A percentile compares a stretch with the other conserved stretches of the same genome.
These are phyloP conservation scores for Anastrepha ludens DNA, from an alignment of 1,140 invertebrate genomes.

Conservation along the genomic window DNA sequence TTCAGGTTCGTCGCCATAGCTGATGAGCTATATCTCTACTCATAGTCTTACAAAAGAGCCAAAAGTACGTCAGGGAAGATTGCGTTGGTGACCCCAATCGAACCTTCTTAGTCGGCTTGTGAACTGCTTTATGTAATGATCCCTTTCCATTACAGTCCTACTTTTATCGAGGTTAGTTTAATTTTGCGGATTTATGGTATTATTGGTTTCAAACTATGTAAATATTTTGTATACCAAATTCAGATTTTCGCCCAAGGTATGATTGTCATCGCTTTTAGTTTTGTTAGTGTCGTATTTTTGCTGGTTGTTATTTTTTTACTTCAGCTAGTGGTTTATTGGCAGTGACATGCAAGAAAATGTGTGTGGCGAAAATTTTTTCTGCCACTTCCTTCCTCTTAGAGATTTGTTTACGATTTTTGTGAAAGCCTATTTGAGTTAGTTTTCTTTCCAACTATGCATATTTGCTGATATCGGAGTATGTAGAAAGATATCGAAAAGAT, in stretches of 20 bases:
- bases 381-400: background rate
- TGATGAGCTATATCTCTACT: too few relatives aligned
- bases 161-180: too few relatives aligned
- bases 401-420: background rate
- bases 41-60: too few relatives aligned
- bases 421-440: conserved; percentile 14
- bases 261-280: background rate
- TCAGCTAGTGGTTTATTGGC: background rate
- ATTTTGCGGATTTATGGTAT: too few relatives aligned
- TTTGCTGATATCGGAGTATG: background rate
- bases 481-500: background rate
- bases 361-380: background rate
- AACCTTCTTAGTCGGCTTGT: too few relatives aligned
- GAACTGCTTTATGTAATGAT: too few relatives aligned
- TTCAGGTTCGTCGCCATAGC: too few relatives aligned
- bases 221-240: too few relatives aligned
- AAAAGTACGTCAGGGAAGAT: too few relatives aligned
- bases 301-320: background rate
- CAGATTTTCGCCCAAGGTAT: background rate
- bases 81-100: too few relatives aligned
- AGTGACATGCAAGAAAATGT: background rate
- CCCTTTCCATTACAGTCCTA: too few relatives aligned
- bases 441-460: background rate
- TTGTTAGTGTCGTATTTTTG: background rate
- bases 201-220: too few relatives aligned